Percentiles rank a stretch among this genome's conserved stretches.
phyloP scores from a whole-genome alignment of 2,113 vertebrate genomes.

The Edolisoma coerulescens region DNA sequence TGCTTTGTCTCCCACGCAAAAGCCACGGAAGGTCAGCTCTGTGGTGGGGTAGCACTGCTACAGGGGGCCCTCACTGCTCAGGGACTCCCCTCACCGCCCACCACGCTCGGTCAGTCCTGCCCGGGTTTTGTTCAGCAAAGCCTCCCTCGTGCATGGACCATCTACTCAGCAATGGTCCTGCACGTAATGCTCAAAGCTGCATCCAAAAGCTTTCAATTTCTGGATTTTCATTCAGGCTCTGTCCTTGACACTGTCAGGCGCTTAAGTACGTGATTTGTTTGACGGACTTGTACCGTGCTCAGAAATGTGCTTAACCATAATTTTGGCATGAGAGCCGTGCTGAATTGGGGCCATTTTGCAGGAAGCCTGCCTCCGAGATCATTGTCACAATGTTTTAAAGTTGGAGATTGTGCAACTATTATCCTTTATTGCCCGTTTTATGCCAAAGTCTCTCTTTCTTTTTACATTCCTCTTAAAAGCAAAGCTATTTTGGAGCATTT shows the following conservation, averaged over 20 bases:
- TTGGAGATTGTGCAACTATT: slow-evolving; percentile 42
- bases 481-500: slow-evolving; percentile 59
- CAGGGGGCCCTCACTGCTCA: neutral
- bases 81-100: neutral
- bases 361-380: neutral
- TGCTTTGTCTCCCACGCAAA: neutral
- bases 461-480: slow-evolving; percentile 55
- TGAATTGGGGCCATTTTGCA: neutral
- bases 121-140: neutral
- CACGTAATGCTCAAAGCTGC: neutral
- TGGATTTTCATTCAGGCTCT: neutral
- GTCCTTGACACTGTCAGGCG: neutral
- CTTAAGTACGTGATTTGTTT: neutral
- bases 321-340: neutral
- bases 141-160: neutral
- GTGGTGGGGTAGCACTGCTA: accelerated
- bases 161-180: neutral
- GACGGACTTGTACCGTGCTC: neutral
- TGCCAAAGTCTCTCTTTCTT: slow-evolving; percentile 27
- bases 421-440: slow-evolving; percentile 45
- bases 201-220: neutral
- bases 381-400: slow-evolving; percentile 20
- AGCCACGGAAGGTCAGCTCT: neutral
- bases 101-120: accelerated
- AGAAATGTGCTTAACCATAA: neutral